Evolutionary conservation across 1,140 invertebrate genomes (phyloP).

Genomic region (Macrocentrus cingulum): DNA sequence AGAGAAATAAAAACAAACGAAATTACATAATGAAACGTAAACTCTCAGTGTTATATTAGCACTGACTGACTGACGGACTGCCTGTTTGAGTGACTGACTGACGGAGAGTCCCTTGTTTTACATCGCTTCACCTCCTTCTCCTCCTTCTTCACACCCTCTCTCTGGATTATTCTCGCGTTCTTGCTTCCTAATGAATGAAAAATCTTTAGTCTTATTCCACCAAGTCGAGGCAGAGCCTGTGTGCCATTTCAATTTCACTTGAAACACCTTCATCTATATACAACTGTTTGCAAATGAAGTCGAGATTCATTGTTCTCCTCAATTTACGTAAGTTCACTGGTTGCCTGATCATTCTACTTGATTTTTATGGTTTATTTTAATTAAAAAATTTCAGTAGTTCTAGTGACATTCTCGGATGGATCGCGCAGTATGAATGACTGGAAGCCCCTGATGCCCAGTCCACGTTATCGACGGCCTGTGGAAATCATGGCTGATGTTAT

Average conservation of each 20-base stretch:
- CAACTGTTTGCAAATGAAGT: background rate
- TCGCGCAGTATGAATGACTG: background rate
- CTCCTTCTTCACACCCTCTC: slow-evolving; percentile 1
- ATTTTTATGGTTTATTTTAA: slow-evolving; percentile 4
- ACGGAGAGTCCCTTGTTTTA: slow-evolving; percentile 27
- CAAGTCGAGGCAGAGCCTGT: slow-evolving; percentile 5
- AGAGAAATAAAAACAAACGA: background rate
- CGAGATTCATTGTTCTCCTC: background rate
- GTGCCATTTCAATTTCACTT: background rate
- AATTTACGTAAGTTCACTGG: background rate
- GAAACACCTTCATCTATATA: background rate
- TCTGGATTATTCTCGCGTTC: slow-evolving; percentile 5
- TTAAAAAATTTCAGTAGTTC: too few species aligned
- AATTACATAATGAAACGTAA: background rate
- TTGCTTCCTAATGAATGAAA: slow-evolving; percentile 25
- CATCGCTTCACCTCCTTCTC: slow-evolving; percentile 11
- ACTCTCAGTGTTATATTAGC: background rate
- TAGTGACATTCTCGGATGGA: background rate
- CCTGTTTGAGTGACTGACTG: too few species aligned
- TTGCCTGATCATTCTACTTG: slow-evolving; percentile 4
- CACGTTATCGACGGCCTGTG: slow-evolving; percentile 53
- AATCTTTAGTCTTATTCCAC: slow-evolving; percentile 12
- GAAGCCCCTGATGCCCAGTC: slow-evolving; percentile 1
- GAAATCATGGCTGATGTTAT: slow-evolving; percentile 78
- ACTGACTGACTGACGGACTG: slow-evolving; percentile 1